These are phyloP conservation scores for Rhodophaea formosa DNA, from an alignment of 2,888 invertebrate genomes.

Conservation along the genomic window DNA sequence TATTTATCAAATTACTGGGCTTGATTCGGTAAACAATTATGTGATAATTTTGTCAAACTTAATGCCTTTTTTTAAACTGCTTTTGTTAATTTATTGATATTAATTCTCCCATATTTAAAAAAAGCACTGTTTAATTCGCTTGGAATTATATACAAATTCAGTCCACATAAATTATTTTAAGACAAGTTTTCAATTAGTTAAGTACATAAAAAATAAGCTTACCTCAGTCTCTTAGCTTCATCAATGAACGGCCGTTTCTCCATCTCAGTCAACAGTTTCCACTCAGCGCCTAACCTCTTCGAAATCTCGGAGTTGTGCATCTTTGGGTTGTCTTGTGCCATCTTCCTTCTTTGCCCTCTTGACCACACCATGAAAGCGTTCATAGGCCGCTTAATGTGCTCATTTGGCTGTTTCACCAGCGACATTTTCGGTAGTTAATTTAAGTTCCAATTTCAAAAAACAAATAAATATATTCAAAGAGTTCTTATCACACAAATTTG, in stretches of 20 bases:
- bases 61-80: too few relatives aligned
- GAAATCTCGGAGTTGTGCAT: slow-evolving; percentile 97
- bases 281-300: slow-evolving; percentile 92
- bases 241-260: slow-evolving; percentile 95
- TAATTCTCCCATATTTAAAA: too few relatives aligned
- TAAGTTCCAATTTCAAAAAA: slow-evolving; percentile 29
- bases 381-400: slow-evolving; percentile 96
- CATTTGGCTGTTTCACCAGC: slow-evolving; percentile 73
- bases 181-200: too few relatives aligned
- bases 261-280: slow-evolving; percentile 92
- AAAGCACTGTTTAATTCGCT: too few relatives aligned
- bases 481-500: slow-evolving; percentile 7
- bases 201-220: too few relatives aligned
- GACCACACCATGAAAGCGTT: slow-evolving; percentile 98
- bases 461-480: neutral
- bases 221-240: slow-evolving; percentile 93
- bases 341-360: slow-evolving; percentile 91
- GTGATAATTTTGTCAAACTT: too few relatives aligned
- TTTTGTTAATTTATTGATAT: too few relatives aligned
- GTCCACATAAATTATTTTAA: too few relatives aligned
- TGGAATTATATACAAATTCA: too few relatives aligned
- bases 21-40: too few relatives aligned
- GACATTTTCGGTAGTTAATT: slow-evolving; percentile 51
- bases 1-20: too few relatives aligned
- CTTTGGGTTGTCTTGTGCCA: slow-evolving; percentile 96